Conservation (phyloP, 2,797 vertebrate species). For the Sebastes umbrosus region DNA sequence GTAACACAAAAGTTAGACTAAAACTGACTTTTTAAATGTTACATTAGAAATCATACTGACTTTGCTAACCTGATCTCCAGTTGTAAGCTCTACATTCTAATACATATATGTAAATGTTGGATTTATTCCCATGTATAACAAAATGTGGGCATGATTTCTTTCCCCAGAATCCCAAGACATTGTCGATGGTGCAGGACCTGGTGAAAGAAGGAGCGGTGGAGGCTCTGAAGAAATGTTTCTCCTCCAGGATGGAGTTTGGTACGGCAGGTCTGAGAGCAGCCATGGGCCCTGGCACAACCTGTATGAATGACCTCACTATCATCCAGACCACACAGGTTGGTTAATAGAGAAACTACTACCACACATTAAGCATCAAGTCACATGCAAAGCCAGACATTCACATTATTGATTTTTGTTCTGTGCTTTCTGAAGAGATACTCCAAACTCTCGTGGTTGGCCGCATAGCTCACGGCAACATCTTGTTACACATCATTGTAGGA, state of each 20-base stretch:
- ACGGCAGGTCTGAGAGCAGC: conserved; percentile 94
- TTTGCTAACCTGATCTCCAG: not conserved
- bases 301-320: conserved; percentile 96
- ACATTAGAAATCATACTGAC: not conserved
- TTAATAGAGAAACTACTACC: conserved; percentile 8
- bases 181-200: conserved; percentile 82
- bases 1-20: not conserved
- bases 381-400: not conserved
- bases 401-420: not conserved
- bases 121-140: not conserved
- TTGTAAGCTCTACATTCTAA: not conserved
- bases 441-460: not conserved
- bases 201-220: conserved; percentile 79
- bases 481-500: not conserved
- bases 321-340: conserved; percentile 97
- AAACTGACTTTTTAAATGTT: not conserved
- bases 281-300: conserved; percentile 93
- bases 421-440: not conserved
- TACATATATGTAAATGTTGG: not conserved
- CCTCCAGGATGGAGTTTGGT: conserved; percentile 94
- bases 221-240: conserved; percentile 88
- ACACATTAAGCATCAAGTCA: not conserved
- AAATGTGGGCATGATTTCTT: not conserved
- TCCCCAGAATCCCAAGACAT: conserved; percentile 90
- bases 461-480: not conserved